Conservation (phyloP, 2,888 invertebrate species). For the Glyphotaelius pellucidus region DNA sequence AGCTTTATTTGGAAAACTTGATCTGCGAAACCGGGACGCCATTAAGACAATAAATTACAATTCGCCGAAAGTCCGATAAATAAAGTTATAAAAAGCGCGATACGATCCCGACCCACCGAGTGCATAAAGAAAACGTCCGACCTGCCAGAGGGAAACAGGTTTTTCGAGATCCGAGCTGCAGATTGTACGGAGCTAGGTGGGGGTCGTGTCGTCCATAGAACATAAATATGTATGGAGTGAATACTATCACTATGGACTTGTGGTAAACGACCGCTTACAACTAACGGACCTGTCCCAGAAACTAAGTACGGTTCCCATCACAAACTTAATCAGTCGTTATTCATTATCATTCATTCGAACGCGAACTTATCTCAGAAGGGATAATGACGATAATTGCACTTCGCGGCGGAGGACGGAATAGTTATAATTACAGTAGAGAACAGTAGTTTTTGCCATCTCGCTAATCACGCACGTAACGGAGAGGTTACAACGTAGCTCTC, state of each 20-base stretch:
- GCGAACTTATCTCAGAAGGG: neutral
- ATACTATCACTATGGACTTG: neutral
- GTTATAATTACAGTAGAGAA: no score
- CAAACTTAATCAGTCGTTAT: neutral
- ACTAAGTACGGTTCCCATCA: neutral
- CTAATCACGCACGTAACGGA: no score
- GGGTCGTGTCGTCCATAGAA: neutral
- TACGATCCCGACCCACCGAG: neutral
- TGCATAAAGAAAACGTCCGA: neutral
- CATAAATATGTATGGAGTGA: neutral
- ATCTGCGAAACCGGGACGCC: neutral
- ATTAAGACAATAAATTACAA: neutral
- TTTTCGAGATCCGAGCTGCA: neutral
- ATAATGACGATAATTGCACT: neutral
- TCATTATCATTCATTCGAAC: neutral
- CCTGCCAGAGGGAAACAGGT: neutral
- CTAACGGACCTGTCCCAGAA: neutral
- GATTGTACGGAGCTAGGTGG: neutral
- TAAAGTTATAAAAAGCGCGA: neutral
- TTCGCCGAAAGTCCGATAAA: neutral
- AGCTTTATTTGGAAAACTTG: neutral
- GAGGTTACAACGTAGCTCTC: no score
- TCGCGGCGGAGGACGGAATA: no score
- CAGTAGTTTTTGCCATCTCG: no score
- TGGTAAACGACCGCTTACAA: neutral